These are phyloP conservation scores for Cliona cf. orientalis DNA, from an alignment of 37 sponge, comb jelly and placozoan genomes.

Conservation along the genomic window DNA sequence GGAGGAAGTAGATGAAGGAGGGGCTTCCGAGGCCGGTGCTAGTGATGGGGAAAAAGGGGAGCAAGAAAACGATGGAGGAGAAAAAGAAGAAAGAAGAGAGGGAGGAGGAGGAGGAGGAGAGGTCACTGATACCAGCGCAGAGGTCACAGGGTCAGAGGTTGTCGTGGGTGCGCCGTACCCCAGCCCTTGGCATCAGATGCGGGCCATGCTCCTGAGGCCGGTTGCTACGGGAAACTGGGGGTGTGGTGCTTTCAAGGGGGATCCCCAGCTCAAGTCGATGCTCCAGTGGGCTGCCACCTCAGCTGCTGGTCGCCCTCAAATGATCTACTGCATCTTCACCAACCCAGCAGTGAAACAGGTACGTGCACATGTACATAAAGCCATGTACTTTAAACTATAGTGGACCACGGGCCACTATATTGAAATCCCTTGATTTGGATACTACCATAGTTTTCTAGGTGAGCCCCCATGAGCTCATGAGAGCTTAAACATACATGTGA, in stretches of 20 bases:
- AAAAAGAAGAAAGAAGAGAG: neutral
- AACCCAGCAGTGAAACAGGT: slow-evolving; percentile 58
- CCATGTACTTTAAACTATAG: too few relatives aligned
- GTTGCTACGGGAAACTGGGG: slow-evolving; percentile 93
- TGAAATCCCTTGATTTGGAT: too few relatives aligned
- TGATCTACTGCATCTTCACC: slow-evolving; percentile 67
- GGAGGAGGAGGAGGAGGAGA: neutral
- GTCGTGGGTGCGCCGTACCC: too few relatives aligned
- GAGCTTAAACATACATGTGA: too few relatives aligned
- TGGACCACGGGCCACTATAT: too few relatives aligned
- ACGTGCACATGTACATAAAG: too few relatives aligned
- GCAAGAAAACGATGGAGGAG: neutral
- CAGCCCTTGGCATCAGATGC: slow-evolving; percentile 18
- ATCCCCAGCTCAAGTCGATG: slow-evolving; percentile 81
- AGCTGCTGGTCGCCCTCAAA: slow-evolving; percentile 64
- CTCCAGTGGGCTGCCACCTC: slow-evolving; percentile 85
- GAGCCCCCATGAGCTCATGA: too few relatives aligned
- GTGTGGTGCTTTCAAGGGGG: slow-evolving; percentile 64
- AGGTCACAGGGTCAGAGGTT: neutral
- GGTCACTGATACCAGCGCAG: neutral
- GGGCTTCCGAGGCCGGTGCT: neutral
- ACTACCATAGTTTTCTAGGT: too few relatives aligned
- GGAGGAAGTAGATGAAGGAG: slow-evolving; percentile 6
- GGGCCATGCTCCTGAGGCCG: slow-evolving; percentile 48
- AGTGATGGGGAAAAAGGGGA: too few relatives aligned